Evolutionary conservation across 2,797 vertebrate species (phyloP), one percentile per base, ranked within the genome.

Genomic region (Crocidura indochinensis): DNA sequence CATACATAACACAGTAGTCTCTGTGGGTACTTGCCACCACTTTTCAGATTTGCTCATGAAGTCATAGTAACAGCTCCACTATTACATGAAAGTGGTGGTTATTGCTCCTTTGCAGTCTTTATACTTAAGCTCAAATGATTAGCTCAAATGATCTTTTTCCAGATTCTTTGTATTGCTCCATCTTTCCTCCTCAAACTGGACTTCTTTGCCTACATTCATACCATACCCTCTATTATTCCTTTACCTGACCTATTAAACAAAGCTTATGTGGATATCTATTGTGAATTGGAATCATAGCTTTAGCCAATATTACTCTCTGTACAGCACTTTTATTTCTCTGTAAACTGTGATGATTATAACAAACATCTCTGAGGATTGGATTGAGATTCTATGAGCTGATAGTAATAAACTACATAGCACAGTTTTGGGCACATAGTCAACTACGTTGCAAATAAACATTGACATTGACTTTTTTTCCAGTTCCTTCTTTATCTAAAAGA

Each of bases 201-300:
- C 3, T 27, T 72, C 27, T 8, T 14, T 49, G 0, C 46, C 38
- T 8, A 26, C 11, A 17, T 10, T 62, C 49, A 6, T 11, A 6
- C 0, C 19, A 12, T 67, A 38, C n/a, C 1, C 22, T 7, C 44
- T 77, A 1, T 27, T 53, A 12, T 12, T 38, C 26, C 15, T 27
- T 0, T 17, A 44, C 38, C 20, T 67, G 46, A 12, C 10, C 49
- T 19, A 44, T 6, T 6, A 56, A 68, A 19, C 2, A 2, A 87
- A 38, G 2, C 2, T 10, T 29, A 3, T 8, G 11, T 8, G 11
- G 24, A 1, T 3, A 0, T 10, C 4, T 53, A 3, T 19, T 15
- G 15, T 0, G 5, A 8, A 68, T 4, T 8, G n/a, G 8, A 62
- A 65, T 31, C 22, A 1, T 49, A 51, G 10, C 4, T 7, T 68